phyloP scores from a whole-genome alignment of 2,888 invertebrate species.

The Trachelus tabidus region DNA sequence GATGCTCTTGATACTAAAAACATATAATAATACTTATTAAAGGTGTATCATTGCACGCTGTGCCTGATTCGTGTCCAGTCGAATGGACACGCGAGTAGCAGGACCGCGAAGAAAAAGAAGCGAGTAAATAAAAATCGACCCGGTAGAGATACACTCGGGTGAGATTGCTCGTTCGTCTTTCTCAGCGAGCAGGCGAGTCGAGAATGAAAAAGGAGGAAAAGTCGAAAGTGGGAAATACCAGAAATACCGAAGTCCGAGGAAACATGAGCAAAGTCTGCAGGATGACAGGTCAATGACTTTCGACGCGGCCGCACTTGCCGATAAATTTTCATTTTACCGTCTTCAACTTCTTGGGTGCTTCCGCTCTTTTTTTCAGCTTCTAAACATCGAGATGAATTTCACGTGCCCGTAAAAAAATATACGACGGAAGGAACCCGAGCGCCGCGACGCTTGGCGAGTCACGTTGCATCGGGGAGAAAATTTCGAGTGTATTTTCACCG shows the following conservation, averaged over 20 bases:
- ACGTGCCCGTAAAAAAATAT: neutral
- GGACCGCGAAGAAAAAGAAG: too few relatives aligned
- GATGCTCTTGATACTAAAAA: conserved; percentile 21
- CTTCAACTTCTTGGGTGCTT: neutral
- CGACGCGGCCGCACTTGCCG: neutral
- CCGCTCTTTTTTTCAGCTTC: neutral
- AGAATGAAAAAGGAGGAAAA: too few relatives aligned
- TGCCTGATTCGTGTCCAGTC: neutral
- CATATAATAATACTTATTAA: too few relatives aligned
- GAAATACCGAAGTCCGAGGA: too few relatives aligned
- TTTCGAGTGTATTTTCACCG: neutral
- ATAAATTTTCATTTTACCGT: neutral
- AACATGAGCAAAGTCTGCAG: too few relatives aligned
- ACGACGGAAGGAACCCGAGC: neutral
- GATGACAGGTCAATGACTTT: neutral
- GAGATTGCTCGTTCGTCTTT: too few relatives aligned
- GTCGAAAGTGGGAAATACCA: too few relatives aligned
- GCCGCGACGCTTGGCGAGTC: neutral
- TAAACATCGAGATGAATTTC: neutral
- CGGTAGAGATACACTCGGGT: too few relatives aligned
- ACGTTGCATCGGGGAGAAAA: neutral
- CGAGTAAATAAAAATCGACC: too few relatives aligned
- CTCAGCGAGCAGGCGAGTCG: too few relatives aligned
- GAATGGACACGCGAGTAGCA: neutral
- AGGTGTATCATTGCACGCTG: neutral